Base-by-base conservation (phyloP, 2,888 invertebrate genomes). In the Drosophila kokeensis region DNA sequence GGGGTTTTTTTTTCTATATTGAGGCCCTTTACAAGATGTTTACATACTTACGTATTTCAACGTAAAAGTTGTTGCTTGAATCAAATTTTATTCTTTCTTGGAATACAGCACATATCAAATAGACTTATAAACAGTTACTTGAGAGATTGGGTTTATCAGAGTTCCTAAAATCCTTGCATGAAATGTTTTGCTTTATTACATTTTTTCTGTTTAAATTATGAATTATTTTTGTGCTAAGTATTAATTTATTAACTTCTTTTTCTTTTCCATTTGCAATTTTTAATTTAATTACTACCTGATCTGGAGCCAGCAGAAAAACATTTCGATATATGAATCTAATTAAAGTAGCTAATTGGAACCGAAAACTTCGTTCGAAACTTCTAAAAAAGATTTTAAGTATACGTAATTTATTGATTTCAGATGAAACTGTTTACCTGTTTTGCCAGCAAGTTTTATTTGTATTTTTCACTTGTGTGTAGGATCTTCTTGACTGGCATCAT, bases 1-100 rank as follows among this genome's bases (percentile, higher is more conserved):
- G 68, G 68, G 55, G 32, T 64, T 73, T 60, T 63, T 52, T 49
- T 50, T 53, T 40, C 34, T 34, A 69, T 49, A 53, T 55, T 61
- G 45, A 63, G 59, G 54, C 34, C 40, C 52, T 42, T 64, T 65
- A 64, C 40, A 69, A 45, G 21, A 27, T 54, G 54, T 34, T 36
- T 15, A 42, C 48, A 57, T 32, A 32, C 45, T 38, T 67, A 52
- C 34, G 34, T 40, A 49, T 42, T 40, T 70, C 29, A 57, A 59
- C 49, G 24, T 55, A 55, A 29, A 61, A 52, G 40, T 54, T 42
- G 32, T 30, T 30, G 52, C 21, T 21, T n/a, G 7, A 52, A 32
- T 30, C 0, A 30, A 6, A 32, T 30, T 6, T 4, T 30, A n/a
- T 52, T n/a, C 30, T 6, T 50, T 50, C 53, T 24, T 15, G 10